phyloP scores from a whole-genome alignment of 2,888 invertebrate species.

The Temnothorax rugatulus region DNA sequence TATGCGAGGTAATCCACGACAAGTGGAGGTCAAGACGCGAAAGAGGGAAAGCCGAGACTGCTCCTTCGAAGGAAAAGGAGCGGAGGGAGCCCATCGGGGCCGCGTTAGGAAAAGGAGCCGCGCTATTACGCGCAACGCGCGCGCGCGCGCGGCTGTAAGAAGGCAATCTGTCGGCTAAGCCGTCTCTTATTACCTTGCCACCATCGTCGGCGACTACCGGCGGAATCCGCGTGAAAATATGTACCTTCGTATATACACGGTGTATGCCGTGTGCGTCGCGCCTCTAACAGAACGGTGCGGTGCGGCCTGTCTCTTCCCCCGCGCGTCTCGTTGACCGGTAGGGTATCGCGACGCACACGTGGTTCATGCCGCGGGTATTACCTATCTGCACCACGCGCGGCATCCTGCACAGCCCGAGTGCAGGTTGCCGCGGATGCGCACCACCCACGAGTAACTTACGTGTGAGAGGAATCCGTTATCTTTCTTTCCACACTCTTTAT shows the following conservation, averaged over 20 bases:
- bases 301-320: conserved; percentile 55
- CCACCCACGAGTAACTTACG: background rate
- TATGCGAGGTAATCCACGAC: conserved; percentile 31
- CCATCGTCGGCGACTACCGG: conserved; percentile 71
- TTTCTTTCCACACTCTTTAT: no score
- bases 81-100: conserved; percentile 61
- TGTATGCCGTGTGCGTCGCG: background rate
- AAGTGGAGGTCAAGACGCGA: conserved; percentile 32
- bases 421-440: background rate
- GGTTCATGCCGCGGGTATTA: conserved; percentile 61
- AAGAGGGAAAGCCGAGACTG: conserved; percentile 15
- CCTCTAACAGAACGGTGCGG: conserved; percentile 16
- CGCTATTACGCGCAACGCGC: conserved; percentile 67
- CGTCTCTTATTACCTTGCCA: conserved; percentile 82
- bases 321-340: conserved; percentile 22
- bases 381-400: conserved; percentile 21
- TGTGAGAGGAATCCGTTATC: background rate
- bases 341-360: conserved; percentile 46
- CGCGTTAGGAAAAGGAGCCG: conserved; percentile 73
- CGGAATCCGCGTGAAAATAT: conserved; percentile 79
- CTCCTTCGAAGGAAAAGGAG: conserved; percentile 54
- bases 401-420: background rate
- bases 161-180: conserved; percentile 83
- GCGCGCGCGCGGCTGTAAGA: conserved; percentile 60
- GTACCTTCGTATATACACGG: conserved; percentile 43